Evolutionary conservation across 2,113 vertebrate genomes (phyloP), one percentile per base, ranked within the genome.

Genomic region (Oriolus oriolus): DNA sequence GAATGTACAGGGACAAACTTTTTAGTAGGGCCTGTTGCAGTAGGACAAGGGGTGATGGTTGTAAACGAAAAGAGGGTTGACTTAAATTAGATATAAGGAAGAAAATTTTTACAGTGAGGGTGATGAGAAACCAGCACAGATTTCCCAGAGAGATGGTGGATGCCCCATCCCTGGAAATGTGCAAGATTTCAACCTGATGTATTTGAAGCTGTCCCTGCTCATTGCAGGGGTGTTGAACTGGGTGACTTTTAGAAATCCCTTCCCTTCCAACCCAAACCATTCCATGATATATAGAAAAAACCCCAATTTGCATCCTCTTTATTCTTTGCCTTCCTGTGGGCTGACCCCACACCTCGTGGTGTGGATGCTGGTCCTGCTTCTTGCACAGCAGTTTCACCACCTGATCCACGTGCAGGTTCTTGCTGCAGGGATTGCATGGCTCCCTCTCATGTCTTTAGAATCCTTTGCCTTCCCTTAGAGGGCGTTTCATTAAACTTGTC

Each of bases 391-490:
- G 10, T 24, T 71, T 31, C 52, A 11, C 28, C 44, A 3, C 37
- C 65, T 30, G 42, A 11, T 35, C 54, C 9, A 3, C 0, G 0
- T 26, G 16, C 16, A 7, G 2, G 3, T n/a, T 16, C 30, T 27
- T 73, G 83, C 31, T 50, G 3, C 16, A 13, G 53, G 91, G 39
- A 3, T 21, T 27, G 47, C 3, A 0, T 2, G n/a, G 74, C 24
- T 70, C 17, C 39, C 7, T 26, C 23, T 45, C 6, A 0, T 5
- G 16, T 3, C 37, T 10, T 39, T 13, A 14, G 37, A 70, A 23
- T 7, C 22, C 23, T 64, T 20, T 47, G n/a, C 35, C 45, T 75
- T 53, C 53, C n/a, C 56, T 39, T n/a, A 17, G 54, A 37, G 28
- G 45, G 5, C 0, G 0, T 41, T 42, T 14, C 19, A n/a, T 77